A percentile compares a stretch with the other conserved stretches of the same genome.
Conservation (phyloP, 2,888 invertebrate species). For the Molanna angustata region DNA sequence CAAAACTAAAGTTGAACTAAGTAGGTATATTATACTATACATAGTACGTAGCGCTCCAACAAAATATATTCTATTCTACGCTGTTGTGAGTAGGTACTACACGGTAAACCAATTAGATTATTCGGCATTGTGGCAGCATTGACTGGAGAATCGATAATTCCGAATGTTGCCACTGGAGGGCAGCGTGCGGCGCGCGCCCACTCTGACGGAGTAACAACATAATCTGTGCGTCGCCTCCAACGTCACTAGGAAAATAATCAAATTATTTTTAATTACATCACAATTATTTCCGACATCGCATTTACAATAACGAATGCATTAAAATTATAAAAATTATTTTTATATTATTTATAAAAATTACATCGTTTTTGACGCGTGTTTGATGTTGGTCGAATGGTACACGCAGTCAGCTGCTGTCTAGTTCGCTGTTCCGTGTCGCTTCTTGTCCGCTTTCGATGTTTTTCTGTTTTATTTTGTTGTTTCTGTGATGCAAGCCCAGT, state of each 20-base stretch:
- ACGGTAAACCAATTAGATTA: constrained; percentile 50
- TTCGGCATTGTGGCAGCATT: constrained; percentile 44
- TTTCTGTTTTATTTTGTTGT: constrained; percentile 58
- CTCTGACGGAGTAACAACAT: too few species aligned
- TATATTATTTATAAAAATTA: not conserved
- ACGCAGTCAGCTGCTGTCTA: constrained; percentile 67
- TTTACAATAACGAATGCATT: not conserved
- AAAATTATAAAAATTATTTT: not conserved
- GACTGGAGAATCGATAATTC: constrained; percentile 55
- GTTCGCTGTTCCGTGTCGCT: constrained; percentile 65
- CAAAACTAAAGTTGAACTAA: too few species aligned
- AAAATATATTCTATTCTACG: too few species aligned
- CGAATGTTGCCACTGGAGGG: constrained; percentile 56
- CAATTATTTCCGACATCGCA: not conserved
- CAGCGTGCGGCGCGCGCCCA: constrained; percentile 52
- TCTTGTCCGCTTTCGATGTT: constrained; percentile 60
- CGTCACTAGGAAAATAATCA: not conserved
- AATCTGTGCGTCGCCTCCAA: constrained; percentile 33
- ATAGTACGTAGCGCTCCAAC: not conserved
- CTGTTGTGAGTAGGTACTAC: constrained; percentile 34
- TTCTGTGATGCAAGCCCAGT: constrained; percentile 57
- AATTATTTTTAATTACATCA: too few species aligned
- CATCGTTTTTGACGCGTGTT: constrained; percentile 42
- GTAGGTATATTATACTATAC: not conserved
- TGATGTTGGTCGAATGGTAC: constrained; percentile 32